Base-by-base conservation (phyloP, 1,140 invertebrate genomes). In the Thaumatotibia leucotreta region DNA sequence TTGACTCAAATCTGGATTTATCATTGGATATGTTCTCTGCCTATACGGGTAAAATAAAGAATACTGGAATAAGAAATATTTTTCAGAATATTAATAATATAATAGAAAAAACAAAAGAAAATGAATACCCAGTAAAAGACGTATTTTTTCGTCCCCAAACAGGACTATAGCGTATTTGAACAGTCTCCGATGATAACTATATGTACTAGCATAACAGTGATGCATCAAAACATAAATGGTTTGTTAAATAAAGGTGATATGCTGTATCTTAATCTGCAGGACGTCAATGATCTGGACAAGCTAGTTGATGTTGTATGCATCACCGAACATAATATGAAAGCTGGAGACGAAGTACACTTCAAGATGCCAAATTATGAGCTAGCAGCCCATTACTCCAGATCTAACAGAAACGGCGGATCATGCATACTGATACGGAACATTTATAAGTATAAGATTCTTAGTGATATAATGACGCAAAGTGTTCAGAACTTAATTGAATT, bases 161-260 rank as follows among this genome's bases (percentile, higher is more conserved):
- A 33, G n/a, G 9, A 0, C n/a, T 11, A 33, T 11, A 33, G 9
- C 9, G 9, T 2, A 11, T 11, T 11, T 9, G 0, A 33, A 11
- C 32, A 33, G n/a, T 2, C 32, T 33, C 32, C 32, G 2, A 11
- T 11, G 32, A 33, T 11, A 9, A 33, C 32, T 10, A 11, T 11
- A 9, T 33, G 39, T 49, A 20, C 39, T 4, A 20, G n/a, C 14
- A 49, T 73, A n/a, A 14, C 65, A 22, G 61, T 70, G 11, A 22
- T 73, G 9, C 67, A 73, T 63, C 70, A 73, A 52, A 72, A 72
- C 23, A 72, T 72, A 24, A 64, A 67, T 17, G 70, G 70, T 9
- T 20, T 69, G 4, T 8, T 72, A 29, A 65, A n/a, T 54, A 72
- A 72, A 23, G 50, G 50, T n/a, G 62, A 72, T 33, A 11, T 9